A percentile compares a stretch with the other conserved stretches of the same genome.
These are phyloP conservation scores for Drosophila willistoni DNA, from an alignment of 1,140 invertebrate species.

Conservation along the genomic window DNA sequence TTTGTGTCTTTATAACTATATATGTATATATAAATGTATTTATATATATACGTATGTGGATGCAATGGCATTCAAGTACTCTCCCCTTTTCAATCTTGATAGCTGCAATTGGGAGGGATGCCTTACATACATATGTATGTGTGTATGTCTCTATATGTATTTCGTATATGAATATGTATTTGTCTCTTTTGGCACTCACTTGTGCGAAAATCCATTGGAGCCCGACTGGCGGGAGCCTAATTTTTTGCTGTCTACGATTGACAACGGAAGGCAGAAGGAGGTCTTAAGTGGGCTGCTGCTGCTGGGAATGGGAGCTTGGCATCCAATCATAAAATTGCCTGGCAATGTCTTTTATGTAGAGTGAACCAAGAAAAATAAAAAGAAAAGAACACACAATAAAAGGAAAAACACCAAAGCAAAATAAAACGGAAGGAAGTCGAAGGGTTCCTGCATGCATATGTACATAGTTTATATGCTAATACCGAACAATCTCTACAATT, in stretches of 20 bases:
- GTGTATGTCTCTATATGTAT: constrained; percentile 27
- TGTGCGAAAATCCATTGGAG: constrained; percentile 80
- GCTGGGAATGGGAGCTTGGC: constrained; percentile 52
- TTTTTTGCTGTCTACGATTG: constrained; percentile 69
- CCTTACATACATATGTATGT: constrained; percentile 34
- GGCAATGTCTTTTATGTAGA: constrained; percentile 69
- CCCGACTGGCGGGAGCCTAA: constrained; percentile 79
- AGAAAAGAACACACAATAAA: background rate
- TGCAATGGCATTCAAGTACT: constrained; percentile 65
- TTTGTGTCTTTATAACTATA: constrained; percentile 49
- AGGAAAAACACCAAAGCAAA: too few species aligned
- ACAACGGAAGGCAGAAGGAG: constrained; percentile 16
- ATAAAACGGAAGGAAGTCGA: constrained; percentile 11
- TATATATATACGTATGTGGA: constrained; percentile 53
- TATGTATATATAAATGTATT: constrained; percentile 35
- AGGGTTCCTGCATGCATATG: background rate
- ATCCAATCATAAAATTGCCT: constrained; percentile 76
- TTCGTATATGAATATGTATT: constrained; percentile 30
- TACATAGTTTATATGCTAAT: constrained; percentile 5
- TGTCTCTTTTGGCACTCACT: constrained; percentile 78
- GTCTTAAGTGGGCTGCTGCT: constrained; percentile 35
- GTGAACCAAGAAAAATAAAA: background rate
- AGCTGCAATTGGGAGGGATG: constrained; percentile 30
- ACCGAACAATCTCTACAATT: background rate
- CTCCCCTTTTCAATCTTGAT: constrained; percentile 37